Evolutionary conservation across 2,113 vertebrate species (phyloP).

Genomic region (Eolophus roseicapilla): DNA sequence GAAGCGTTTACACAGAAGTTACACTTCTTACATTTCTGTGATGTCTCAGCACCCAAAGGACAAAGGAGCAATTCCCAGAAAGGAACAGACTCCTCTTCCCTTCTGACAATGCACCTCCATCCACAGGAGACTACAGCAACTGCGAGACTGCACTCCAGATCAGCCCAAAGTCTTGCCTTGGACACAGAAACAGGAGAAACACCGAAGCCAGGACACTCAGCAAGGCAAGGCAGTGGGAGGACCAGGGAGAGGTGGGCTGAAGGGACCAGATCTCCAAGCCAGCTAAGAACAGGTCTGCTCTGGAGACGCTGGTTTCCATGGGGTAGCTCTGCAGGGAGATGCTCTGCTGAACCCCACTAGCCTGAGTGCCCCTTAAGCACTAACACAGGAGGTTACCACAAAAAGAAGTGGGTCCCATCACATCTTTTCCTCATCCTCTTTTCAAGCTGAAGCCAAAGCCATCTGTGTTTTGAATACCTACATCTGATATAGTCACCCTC

Average conservation of each 20-base stretch:
- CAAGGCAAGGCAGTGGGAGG: not conserved
- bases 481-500: not conserved
- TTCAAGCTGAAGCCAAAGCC: not conserved
- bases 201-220: not conserved
- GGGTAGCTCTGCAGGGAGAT: not conserved
- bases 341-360: not conserved
- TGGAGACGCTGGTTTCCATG: not conserved
- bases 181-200: not conserved
- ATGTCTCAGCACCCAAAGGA: not conserved
- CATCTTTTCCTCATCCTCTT: not conserved
- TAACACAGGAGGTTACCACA: not conserved
- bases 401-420: not conserved
- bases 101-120: not conserved
- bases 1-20: not conserved
- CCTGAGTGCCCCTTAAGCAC: fast-evolving
- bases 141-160: fast-evolving
- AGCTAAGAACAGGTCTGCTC: fast-evolving
- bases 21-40: not conserved
- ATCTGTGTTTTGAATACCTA: not conserved
- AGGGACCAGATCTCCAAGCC: not conserved
- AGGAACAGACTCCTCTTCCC: not conserved
- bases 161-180: not conserved
- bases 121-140: not conserved
- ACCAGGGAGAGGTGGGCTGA: not conserved
- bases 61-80: not conserved